Conservation (phyloP, 2,113 vertebrate genomes). For the Globicephala melas region DNA sequence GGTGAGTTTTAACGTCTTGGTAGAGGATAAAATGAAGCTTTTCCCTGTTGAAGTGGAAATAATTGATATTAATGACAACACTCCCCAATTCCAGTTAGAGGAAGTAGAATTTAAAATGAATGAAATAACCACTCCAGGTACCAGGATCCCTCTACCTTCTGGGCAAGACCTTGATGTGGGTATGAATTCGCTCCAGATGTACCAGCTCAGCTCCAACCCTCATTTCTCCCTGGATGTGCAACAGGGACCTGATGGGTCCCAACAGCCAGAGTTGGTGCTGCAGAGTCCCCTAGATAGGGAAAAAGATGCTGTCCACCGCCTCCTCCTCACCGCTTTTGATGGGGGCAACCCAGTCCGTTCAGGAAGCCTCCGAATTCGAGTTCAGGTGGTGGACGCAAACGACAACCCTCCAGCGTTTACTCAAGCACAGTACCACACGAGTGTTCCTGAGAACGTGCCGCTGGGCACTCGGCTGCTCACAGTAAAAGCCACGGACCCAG, state of each 20-base stretch:
- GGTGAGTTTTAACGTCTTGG: slow-evolving; percentile 81
- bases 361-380: slow-evolving; percentile 70
- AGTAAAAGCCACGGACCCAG: slow-evolving; percentile 79
- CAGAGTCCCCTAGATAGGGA: slow-evolving; percentile 77
- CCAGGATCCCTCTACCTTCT: slow-evolving; percentile 76
- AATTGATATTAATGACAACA: slow-evolving; percentile 84
- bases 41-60: slow-evolving; percentile 80
- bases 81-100: slow-evolving; percentile 76
- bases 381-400: slow-evolving; percentile 74
- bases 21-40: slow-evolving; percentile 81
- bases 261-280: slow-evolving; percentile 76
- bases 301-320: slow-evolving; percentile 60
- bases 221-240: slow-evolving; percentile 77
- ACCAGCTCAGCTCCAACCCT: slow-evolving; percentile 72
- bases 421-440: slow-evolving; percentile 72
- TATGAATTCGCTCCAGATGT: slow-evolving; percentile 76
- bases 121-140: slow-evolving; percentile 76
- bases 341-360: slow-evolving; percentile 78
- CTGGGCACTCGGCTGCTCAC: slow-evolving; percentile 67
- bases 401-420: slow-evolving; percentile 82
- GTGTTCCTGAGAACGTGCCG: slow-evolving; percentile 69
- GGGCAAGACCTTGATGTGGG: slow-evolving; percentile 79
- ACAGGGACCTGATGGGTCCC: slow-evolving; percentile 52
- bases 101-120: slow-evolving; percentile 80
- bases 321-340: slow-evolving; percentile 75